Base-by-base conservation (phyloP, 2,113 vertebrate genomes). In the Tetrax tetrax region DNA sequence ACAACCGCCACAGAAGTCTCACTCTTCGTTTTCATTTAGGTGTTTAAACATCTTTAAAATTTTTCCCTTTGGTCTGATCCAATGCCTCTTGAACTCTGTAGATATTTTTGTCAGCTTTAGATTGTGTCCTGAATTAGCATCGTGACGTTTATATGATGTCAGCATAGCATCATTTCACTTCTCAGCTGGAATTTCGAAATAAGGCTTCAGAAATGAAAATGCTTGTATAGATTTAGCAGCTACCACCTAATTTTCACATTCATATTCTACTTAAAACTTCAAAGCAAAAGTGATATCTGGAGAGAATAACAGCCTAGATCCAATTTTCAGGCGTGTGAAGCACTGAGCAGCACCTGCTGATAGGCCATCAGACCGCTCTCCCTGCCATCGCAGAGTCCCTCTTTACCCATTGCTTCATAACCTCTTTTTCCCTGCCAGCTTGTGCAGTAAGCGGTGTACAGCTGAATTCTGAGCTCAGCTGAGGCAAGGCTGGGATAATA, bases 181-280 rank as follows among this genome's bases (percentile, higher is more conserved):
- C 84, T 69, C 82, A 96, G 75, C 54, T 95, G 71, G 70, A 91
- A n/a, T 64, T 88, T 65, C 65, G 71, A 86, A 93, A 77, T 77
- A 59, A 70, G 43, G 23, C 69, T 90, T 86, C 50, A 64, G 84
- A 94, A 83, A 54, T 77, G 12, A 63, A 95, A 95, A 80, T 5
- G 7, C 27, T 37, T 33, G 43, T 45, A 71, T 48, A 63, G 54
- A 84, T 87, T 93, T 83, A 95, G 87, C 0, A 1, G 51, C 56
- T 88, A 59, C 64, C 76, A 81, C 51, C 27, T 87, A 84, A 87
- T 89, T 94, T 94, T 82, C 78, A 77, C 85, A 65, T 96, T 78
- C 16, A 7, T 70, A 66, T 87, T 74, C 68, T 78, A n/a, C 68
- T 75, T 76, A 59, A 77, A 41, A 93, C 74, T 87, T 95, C 78